Base-by-base conservation (phyloP, 2,888 invertebrate genomes). In the Sarcophaga variegata region DNA sequence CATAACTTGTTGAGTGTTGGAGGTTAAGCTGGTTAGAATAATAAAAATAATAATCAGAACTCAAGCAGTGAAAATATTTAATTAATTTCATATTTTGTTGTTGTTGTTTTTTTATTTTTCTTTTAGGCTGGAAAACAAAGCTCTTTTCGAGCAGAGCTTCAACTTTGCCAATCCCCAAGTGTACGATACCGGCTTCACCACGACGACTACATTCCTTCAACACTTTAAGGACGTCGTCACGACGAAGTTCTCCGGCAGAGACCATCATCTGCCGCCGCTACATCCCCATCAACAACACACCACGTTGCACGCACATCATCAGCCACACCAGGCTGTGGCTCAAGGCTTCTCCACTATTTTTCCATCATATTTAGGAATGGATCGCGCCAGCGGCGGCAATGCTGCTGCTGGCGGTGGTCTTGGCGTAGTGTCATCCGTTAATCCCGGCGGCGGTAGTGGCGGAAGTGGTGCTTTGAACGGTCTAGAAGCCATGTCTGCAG, bases 401-500 rank as follows among this genome's bases (percentile, higher is more conserved):
- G 83, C 84, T 83, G 89, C 89, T 79, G 89, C 89, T 79, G 90
- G 91, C 67, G 90, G 91, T 67, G 91, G 91, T 76, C 88, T 81
- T 6, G 91, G 91, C 20, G 89, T 89, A 4, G 77, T 83, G 76
- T 89, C 49, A 14, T 71, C 81, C 10, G 71, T 88, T 85, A 81
- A 90, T 91, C 74, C 90, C 90, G 71, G 91, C 90, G 81, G 90
- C 87, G 90, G 90, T 81, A 90, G 90, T 0, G 91, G 91, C 78
- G 90, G 90, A 0, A 91, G 91, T 54, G 92, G 92, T 62, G 91
- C 92, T 6, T 88, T 92, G 8, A 92, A 92, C 71, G 92, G 91
- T 22, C 89, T 95, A 91, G 95, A 95, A 91, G 94, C 94, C 85
- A 93, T 95, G 92, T 94, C 94, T 20, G 91, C 92, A 22, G 95